These are phyloP conservation scores for Octodon degus DNA, from an alignment of 2,113 vertebrate genomes.

Conservation along the genomic window DNA sequence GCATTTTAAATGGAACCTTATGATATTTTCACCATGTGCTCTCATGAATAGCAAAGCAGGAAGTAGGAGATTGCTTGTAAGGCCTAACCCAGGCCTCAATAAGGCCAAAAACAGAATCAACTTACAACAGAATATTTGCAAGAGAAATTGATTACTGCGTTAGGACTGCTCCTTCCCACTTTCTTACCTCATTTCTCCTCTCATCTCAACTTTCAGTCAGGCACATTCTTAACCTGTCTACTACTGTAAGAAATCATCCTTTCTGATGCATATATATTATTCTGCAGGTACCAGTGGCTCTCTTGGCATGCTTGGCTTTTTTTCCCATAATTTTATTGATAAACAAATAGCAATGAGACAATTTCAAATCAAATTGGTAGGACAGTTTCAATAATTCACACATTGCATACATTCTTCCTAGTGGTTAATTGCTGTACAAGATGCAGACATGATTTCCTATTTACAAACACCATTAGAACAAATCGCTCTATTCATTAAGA, in stretches of 20 bases:
- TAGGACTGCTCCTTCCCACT: not conserved
- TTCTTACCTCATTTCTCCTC: not conserved
- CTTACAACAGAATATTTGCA: not conserved
- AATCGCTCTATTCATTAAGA: no score
- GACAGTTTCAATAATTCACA: no score
- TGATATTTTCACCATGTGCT: slow-evolving; percentile 46
- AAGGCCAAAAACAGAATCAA: slow-evolving; percentile 22
- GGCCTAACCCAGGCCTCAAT: not conserved
- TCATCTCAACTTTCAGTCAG: not conserved
- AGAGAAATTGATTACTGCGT: not conserved
- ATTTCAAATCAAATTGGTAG: no score
- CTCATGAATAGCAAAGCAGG: slow-evolving; percentile 50
- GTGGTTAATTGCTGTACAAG: no score
- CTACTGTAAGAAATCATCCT: not conserved
- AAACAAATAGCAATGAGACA: no score
- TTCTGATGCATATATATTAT: not conserved
- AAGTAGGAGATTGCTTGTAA: not conserved
- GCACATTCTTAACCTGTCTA: not conserved
- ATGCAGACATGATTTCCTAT: no score
- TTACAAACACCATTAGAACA: no score
- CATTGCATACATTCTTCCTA: no score
- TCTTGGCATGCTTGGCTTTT: not conserved
- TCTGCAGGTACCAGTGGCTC: not conserved
- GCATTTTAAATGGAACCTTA: slow-evolving; percentile 57
- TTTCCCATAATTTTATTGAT: no score